Evolutionary conservation across 30 jellyfish, hydroid and myxozoan genomes (phyloP), one percentile per base, ranked within the genome.

Genomic region (Aurelia sp.): DNA sequence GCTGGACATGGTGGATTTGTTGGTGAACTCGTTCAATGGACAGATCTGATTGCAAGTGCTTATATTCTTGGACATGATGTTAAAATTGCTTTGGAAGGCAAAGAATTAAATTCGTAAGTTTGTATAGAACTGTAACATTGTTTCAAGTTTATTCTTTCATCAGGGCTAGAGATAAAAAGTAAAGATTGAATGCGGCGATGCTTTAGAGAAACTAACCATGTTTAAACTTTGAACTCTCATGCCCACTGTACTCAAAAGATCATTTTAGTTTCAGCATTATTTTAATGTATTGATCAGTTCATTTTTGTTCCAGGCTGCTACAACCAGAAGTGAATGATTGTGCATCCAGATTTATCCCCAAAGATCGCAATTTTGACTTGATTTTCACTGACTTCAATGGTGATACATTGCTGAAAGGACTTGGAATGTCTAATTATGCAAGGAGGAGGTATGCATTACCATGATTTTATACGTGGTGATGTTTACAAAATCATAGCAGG

Each of bases 21-120:
- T 31, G 98, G 98, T 13, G 98, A 93, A 61, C 88, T 93, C 3
- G 97, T 93, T 12, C 98, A 93, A 27, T 93, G 98, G 98, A 78
- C 98, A 7, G 98, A 93, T 62, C 31, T 70, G 31, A 82, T 93
- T 7, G 66, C 97, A 59, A 80, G 91, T 23, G 62, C 86, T 23
- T 88, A 88, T 64, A 71, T 89, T 52, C 97, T 93, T 58, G 98
- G 98, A 11, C 89, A 93, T 84, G 97, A 93, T 62, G 50, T 88
- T 15, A 33, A 23, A 17, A 78, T 93, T 16, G 55, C 55, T 11
- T 21, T 85, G 64, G 71, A 84, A n/a, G 50, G 10, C 21, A 50
- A 77, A 30, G 90, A 81, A 11, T 47, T 82, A 30, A 80, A 13
- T 7, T 13, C 31, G 88, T 77, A 77, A 78, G 89, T 62, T 4